Evolutionary conservation across 2,113 vertebrate species (phyloP).

Genomic region (Corythaixoides concolor): DNA sequence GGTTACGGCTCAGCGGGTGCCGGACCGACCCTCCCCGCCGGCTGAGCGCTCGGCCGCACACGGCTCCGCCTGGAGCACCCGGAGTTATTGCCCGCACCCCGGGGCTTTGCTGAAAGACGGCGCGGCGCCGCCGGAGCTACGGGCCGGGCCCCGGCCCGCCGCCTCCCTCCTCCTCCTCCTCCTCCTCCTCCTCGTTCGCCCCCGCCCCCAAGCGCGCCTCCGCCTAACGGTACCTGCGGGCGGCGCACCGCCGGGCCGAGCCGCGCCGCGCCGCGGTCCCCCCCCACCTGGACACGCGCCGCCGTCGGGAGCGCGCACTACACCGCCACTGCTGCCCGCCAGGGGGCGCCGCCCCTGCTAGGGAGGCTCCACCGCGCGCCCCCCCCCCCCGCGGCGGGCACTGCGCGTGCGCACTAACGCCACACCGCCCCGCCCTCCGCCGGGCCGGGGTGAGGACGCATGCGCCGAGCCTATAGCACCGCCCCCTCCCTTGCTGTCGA

Average conservation of each 20-base stretch:
- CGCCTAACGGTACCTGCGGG: background rate
- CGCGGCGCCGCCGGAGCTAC: background rate
- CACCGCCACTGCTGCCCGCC: background rate
- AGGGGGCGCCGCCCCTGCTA: background rate
- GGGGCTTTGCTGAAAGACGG: background rate
- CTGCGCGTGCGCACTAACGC: background rate
- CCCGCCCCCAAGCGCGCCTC: background rate
- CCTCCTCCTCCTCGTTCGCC: too few relatives aligned
- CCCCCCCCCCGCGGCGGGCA: too few relatives aligned
- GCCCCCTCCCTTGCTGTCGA: background rate
- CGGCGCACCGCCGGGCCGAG: background rate
- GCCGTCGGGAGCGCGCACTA: too few relatives aligned
- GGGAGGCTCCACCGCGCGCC: too few relatives aligned
- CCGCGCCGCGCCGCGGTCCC: too few relatives aligned
- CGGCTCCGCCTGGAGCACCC: too few relatives aligned
- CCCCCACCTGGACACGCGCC: too few relatives aligned
- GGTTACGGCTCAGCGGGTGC: too few relatives aligned
- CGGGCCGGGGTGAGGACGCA: background rate
- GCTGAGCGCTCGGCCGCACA: too few relatives aligned
- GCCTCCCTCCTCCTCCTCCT: too few relatives aligned
- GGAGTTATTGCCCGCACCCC: background rate
- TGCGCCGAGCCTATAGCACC: rapidly evolving
- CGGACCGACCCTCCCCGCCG: background rate
- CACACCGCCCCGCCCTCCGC: too few relatives aligned
- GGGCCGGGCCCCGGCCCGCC: too few relatives aligned